Evolutionary conservation across 2,113 vertebrate genomes (phyloP).

Genomic region (Falco punctatus): DNA sequence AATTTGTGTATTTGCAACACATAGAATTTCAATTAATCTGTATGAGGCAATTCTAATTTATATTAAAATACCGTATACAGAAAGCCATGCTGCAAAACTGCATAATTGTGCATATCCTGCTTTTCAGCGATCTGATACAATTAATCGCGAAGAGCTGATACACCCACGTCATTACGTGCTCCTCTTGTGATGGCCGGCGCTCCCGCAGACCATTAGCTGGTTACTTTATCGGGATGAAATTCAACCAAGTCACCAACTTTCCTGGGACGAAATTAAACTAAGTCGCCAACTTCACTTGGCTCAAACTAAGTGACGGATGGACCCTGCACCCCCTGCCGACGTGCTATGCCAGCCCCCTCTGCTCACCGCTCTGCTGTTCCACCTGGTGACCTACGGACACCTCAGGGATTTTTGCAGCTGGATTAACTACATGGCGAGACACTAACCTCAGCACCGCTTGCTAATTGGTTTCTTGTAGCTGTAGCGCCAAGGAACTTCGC

Average conservation of each 20-base stretch:
- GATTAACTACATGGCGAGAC: slow-evolving; percentile 70
- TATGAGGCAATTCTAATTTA: background rate
- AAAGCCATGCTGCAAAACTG: slow-evolving; percentile 26
- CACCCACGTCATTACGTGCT: background rate
- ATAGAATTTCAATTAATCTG: background rate
- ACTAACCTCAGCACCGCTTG: slow-evolving; percentile 29
- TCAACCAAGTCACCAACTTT: background rate
- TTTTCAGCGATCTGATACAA: background rate
- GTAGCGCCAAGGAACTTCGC: background rate
- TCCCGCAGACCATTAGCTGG: slow-evolving; percentile 18
- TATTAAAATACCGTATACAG: slow-evolving; percentile 9
- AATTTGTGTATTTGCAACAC: slow-evolving; percentile 23
- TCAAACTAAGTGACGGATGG: background rate
- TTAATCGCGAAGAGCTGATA: background rate
- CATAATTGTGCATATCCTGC: background rate
- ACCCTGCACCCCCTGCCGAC: slow-evolving; percentile 32
- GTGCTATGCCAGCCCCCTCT: slow-evolving; percentile 44
- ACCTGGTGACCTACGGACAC: slow-evolving; percentile 18
- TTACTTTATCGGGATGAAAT: slow-evolving; percentile 22
- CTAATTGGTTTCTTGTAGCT: slow-evolving; percentile 24
- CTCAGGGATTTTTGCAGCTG: slow-evolving; percentile 44
- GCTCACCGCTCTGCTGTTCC: background rate
- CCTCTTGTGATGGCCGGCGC: background rate
- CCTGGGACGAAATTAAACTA: background rate
- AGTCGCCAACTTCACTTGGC: background rate